Percentiles rank a stretch among this genome's conserved stretches.
phyloP scores from a whole-genome alignment of 2,113 vertebrate genomes.

The Percopsis transmontana region DNA sequence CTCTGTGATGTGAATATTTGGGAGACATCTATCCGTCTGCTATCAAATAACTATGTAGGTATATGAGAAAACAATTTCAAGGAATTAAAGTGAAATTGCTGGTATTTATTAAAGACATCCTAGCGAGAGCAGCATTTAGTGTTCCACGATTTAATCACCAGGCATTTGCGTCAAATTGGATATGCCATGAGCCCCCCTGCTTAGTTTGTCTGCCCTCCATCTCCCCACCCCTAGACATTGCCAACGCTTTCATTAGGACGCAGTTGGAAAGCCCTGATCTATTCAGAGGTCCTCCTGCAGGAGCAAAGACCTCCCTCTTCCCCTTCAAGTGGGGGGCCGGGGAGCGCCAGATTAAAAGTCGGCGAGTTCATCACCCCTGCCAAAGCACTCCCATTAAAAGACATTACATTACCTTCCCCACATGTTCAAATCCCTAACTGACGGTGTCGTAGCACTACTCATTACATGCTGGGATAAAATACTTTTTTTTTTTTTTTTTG shows the following conservation, averaged over 20 bases:
- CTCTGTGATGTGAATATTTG: too few species aligned
- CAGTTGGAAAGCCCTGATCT: constrained; percentile 57
- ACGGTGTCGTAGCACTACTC: constrained; percentile 43
- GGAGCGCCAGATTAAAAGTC: constrained; percentile 66
- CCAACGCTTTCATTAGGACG: constrained; percentile 57
- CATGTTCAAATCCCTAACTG: constrained; percentile 51
- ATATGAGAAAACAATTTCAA: too few species aligned
- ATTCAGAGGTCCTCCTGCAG: constrained; percentile 57
- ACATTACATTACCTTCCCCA: constrained; percentile 57
- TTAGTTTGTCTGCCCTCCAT: constrained; percentile 18
- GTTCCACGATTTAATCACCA: constrained; percentile 35
- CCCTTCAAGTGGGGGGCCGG: constrained; percentile 41
- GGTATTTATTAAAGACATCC: constrained; percentile 52
- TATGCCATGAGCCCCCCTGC: constrained; percentile 44
- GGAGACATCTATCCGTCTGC: too few species aligned
- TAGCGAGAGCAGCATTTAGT: constrained; percentile 46
- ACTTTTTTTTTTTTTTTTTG: constrained; percentile 34
- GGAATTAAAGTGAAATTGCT: constrained; percentile 10
- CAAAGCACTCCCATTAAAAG: constrained; percentile 59
- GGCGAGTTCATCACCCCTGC: constrained; percentile 57
- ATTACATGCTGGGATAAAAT: constrained; percentile 59
- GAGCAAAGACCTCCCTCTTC: constrained; percentile 48
- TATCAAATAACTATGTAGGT: too few species aligned
- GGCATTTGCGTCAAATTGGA: constrained; percentile 59
- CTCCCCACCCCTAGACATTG: constrained; percentile 44